A percentile compares a stretch with the other conserved stretches of the same genome.
These are phyloP conservation scores for Anoplopoma fimbria DNA, from an alignment of 2,113 vertebrate species.

Conservation along the genomic window DNA sequence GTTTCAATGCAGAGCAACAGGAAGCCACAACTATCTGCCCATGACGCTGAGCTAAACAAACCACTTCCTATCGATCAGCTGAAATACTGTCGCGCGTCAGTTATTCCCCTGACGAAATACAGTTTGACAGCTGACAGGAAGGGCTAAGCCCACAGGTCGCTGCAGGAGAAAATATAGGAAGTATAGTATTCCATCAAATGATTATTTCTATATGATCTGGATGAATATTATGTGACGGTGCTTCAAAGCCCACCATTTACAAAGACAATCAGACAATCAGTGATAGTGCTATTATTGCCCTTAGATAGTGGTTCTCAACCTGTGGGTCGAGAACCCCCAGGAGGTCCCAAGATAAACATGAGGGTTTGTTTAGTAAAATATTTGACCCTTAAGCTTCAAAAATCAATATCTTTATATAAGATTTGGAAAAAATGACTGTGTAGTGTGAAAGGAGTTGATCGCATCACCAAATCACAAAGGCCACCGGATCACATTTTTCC, in stretches of 20 bases:
- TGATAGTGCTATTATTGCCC: no score
- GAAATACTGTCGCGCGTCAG: not conserved
- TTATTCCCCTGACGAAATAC: not conserved
- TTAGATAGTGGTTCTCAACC: not conserved
- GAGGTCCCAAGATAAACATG: no score
- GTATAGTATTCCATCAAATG: not conserved
- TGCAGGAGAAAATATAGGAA: not conserved
- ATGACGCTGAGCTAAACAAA: not conserved
- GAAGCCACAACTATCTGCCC: slow-evolving; percentile 1
- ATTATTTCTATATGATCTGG: not conserved
- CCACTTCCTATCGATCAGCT: slow-evolving; percentile 1
- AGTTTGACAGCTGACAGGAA: not conserved
- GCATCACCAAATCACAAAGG: not conserved
- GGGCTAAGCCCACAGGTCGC: not conserved
- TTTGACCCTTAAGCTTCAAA: no score
- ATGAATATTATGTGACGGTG: not conserved
- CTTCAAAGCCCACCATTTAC: not conserved
- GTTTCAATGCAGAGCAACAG: slow-evolving; percentile 11
- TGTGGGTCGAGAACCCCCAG: no score
- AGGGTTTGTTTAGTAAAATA: no score
- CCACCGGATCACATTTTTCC: not conserved
- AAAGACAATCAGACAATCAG: not conserved
- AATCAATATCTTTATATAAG: no score
- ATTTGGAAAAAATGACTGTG: not conserved
- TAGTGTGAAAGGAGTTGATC: not conserved